Base-by-base conservation (phyloP, 1,140 invertebrate species). In the Drosophila willistoni region DNA sequence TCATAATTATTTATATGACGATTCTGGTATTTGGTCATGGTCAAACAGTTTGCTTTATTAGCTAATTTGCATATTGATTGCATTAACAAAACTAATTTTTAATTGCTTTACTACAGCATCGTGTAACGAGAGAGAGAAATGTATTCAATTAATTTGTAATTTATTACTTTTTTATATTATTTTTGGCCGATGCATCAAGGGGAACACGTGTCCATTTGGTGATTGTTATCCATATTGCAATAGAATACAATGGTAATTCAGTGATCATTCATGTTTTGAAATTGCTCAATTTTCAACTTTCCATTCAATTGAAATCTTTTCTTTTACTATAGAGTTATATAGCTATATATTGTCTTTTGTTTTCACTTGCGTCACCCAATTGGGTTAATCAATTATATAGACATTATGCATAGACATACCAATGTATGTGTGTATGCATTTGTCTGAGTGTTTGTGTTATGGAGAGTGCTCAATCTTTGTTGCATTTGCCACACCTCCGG, bases 51-150 rank as follows among this genome's bases (percentile, higher is more conserved):
- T 60, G 68, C 34, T 61, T 85, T 85, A 86, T 86, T 83, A 57
- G 65, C 59, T 71, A 86, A 83, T 89, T 87, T 89, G 75, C 83
- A 87, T 87, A 56, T 64, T 87, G 76, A 83, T 89, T 89, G 77
- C 75, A 75, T 65, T 59, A 56, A 57, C 56, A 64, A 51, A 44
- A 42, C 34, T 33, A 64, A 64, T 65, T 77, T 74, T 74, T 70
- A 64, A 67, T 73, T 65, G 14, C 41, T 60, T 39, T 33, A 61
- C 2, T 51, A 19, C 19, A 22, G 12, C 29, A 39, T 66, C 69
- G 64, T 86, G 82, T 25, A 25, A 86, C n/a, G n/a, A 77, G 71
- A 73, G 36, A 9, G 25, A 12, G 25, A 34, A 69, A 14, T 56
- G 61, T 68, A 36, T 59, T 74, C 71, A 86, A 86, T 81, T 85